Evolutionary conservation across 2,888 invertebrate species (phyloP).

Genomic region (Idaea dimidiata): DNA sequence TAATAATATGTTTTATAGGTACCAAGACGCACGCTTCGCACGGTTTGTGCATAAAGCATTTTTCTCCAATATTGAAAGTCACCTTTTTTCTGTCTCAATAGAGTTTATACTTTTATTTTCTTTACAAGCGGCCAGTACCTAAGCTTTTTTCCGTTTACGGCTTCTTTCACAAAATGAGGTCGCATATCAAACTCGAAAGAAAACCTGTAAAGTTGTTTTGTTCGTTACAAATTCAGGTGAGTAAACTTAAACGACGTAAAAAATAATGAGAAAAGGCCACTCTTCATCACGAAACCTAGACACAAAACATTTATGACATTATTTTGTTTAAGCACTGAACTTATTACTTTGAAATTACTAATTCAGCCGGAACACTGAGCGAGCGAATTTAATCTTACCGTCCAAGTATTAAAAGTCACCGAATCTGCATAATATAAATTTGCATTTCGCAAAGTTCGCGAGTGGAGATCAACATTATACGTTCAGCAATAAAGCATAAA

Average conservation of each 20-base stretch:
- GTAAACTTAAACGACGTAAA: slow-evolving; percentile 36
- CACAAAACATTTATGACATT: slow-evolving; percentile 46
- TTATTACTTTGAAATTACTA: slow-evolving; percentile 39
- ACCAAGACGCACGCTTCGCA: too few relatives aligned
- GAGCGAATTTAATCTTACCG: slow-evolving; percentile 23
- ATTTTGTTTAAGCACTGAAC: slow-evolving; percentile 42
- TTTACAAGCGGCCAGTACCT: neutral
- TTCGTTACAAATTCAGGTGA: slow-evolving; percentile 36
- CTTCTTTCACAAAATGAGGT: neutral
- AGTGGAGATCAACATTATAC: slow-evolving; percentile 25
- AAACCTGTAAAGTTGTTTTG: slow-evolving; percentile 10
- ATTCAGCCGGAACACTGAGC: slow-evolving; percentile 11
- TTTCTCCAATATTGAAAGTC: neutral
- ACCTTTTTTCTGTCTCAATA: neutral
- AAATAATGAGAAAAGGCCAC: slow-evolving; percentile 42
- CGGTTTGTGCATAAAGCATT: too few relatives aligned
- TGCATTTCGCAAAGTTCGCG: slow-evolving; percentile 27
- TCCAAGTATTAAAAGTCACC: slow-evolving; percentile 21
- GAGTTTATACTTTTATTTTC: neutral
- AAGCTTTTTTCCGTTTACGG: neutral
- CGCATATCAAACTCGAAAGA: neutral
- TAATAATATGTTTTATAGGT: too few relatives aligned
- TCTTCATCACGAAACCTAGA: slow-evolving; percentile 40
- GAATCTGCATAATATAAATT: slow-evolving; percentile 26
- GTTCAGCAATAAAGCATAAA: slow-evolving; percentile 26